Conservation (phyloP, 2,888 invertebrate genomes). For the Apamea monoglypha region DNA sequence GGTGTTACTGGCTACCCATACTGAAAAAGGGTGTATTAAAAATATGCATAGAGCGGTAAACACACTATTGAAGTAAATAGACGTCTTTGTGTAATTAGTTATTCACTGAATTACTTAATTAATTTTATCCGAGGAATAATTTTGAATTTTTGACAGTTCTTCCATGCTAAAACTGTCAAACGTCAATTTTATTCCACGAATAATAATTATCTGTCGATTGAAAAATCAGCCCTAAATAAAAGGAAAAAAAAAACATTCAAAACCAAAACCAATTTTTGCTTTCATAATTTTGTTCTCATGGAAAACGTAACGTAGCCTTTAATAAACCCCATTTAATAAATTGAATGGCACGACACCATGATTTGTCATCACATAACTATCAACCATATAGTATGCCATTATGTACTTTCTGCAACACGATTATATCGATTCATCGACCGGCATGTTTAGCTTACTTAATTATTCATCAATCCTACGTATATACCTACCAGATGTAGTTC, state of each 20-base stretch:
- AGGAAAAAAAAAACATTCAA: neutral
- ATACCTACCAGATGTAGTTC: neutral
- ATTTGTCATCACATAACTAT: slow-evolving; percentile 30
- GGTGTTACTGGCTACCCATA: neutral
- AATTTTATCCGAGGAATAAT: too few relatives aligned
- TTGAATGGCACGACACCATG: slow-evolving; percentile 11
- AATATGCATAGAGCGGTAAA: neutral
- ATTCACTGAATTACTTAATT: neutral
- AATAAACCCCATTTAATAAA: neutral
- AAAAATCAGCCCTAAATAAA: neutral
- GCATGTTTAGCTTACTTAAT: slow-evolving; percentile 7
- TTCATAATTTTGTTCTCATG: neutral
- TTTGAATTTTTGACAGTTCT: too few relatives aligned
- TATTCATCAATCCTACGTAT: slow-evolving; percentile 6
- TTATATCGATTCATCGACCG: slow-evolving; percentile 30
- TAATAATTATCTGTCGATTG: too few relatives aligned
- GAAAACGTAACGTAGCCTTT: neutral
- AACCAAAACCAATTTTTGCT: neutral
- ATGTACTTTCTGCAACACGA: slow-evolving; percentile 12
- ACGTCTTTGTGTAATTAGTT: neutral
- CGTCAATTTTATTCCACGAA: too few relatives aligned
- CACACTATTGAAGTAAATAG: neutral
- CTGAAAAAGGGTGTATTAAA: neutral
- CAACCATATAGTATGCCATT: neutral
- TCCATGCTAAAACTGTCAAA: too few relatives aligned